Evolutionary conservation across 2,888 invertebrate species (phyloP).

Genomic region (Endomychus coccineus): DNA sequence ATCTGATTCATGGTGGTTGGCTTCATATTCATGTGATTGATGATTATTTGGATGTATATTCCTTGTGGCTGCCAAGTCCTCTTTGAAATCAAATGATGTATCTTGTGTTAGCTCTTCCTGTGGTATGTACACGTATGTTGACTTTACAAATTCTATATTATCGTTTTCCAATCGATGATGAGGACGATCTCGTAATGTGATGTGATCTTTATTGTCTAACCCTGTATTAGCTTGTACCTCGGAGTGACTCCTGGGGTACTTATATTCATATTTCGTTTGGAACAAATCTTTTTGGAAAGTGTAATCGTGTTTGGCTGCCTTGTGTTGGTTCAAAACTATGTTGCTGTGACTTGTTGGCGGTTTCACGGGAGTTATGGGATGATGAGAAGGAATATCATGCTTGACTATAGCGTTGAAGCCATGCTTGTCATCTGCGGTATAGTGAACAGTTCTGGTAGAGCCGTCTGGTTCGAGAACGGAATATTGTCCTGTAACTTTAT

Average conservation of each 20-base stretch:
- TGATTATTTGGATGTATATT: no score
- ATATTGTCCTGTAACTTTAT: constrained; percentile 57
- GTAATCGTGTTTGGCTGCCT: not conserved
- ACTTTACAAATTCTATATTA: no score
- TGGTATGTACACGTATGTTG: constrained; percentile 19
- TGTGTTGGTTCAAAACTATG: constrained; percentile 17
- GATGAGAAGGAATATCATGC: constrained; percentile 45
- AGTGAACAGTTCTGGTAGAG: constrained; percentile 53
- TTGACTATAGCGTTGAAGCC: constrained; percentile 55
- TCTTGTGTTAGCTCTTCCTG: constrained; percentile 24
- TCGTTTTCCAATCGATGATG: no score
- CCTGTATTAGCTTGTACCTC: constrained; percentile 7
- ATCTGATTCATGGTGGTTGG: no score
- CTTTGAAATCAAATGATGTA: no score
- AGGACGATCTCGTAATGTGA: no score
- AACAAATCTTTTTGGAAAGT: constrained; percentile 1
- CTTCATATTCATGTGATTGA: no score
- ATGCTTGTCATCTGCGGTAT: constrained; percentile 51
- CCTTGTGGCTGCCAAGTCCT: no score
- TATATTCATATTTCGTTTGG: constrained; percentile 4
- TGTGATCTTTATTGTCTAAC: no score
- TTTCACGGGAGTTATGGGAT: constrained; percentile 26
- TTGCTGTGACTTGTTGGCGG: constrained; percentile 28
- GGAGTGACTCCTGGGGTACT: not conserved
- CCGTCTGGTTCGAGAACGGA: constrained; percentile 63